Percentiles rank a stretch among this genome's conserved stretches.
phyloP scores from a whole-genome alignment of 1,140 invertebrate species.

The Camponotus floridanus region DNA sequence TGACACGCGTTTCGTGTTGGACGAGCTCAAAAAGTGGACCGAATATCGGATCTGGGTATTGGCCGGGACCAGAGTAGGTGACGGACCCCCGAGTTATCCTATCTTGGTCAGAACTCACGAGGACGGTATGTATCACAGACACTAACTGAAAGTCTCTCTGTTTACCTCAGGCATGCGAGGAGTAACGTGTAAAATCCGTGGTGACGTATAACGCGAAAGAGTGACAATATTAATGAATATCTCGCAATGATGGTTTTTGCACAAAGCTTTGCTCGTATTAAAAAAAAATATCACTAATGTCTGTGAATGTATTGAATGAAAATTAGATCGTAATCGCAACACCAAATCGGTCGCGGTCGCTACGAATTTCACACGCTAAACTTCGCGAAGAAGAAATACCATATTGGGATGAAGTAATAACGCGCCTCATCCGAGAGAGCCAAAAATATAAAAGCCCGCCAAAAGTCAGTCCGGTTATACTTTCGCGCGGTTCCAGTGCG shows the following conservation, averaged over 20 bases:
- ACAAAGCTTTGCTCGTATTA: neutral
- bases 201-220: slow-evolving; percentile 44
- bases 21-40: slow-evolving; percentile 97
- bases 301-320: neutral
- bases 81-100: slow-evolving; percentile 95
- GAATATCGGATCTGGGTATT: slow-evolving; percentile 98
- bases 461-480: slow-evolving; percentile 79
- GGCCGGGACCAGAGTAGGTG: slow-evolving; percentile 97
- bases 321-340: neutral
- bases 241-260: neutral
- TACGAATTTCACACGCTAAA: slow-evolving; percentile 61
- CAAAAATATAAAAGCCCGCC: slow-evolving; percentile 87
- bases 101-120: slow-evolving; percentile 97
- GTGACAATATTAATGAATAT: neutral
- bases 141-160: slow-evolving; percentile 76
- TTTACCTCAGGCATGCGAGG: slow-evolving; percentile 68
- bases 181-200: slow-evolving; percentile 67
- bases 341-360: slow-evolving; percentile 34
- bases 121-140: slow-evolving; percentile 96
- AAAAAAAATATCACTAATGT: neutral
- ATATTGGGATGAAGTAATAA: slow-evolving; percentile 69
- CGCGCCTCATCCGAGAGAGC: slow-evolving; percentile 74
- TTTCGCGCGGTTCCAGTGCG: slow-evolving; percentile 78
- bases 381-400: slow-evolving; percentile 57
- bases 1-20: slow-evolving; percentile 92